These are phyloP conservation scores for Peribatodes rhomboidaria DNA, from an alignment of 2,888 invertebrate species.

Conservation along the genomic window DNA sequence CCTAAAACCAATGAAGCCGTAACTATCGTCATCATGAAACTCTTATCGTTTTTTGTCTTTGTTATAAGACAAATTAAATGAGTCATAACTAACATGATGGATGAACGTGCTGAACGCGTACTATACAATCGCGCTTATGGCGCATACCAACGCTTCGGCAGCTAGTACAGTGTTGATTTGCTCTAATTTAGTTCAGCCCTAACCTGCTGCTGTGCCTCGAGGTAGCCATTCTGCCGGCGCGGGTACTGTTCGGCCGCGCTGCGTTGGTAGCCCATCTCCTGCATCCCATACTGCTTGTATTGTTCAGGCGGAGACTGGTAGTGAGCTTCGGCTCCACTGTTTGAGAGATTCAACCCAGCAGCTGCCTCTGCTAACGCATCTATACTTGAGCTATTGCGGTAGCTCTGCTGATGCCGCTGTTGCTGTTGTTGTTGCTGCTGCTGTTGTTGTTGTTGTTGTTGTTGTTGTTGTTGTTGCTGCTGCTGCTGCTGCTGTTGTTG, in stretches of 20 bases:
- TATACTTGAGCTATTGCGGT: slow-evolving; percentile 33
- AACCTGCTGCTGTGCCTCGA: slow-evolving; percentile 51
- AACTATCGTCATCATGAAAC: too few species aligned
- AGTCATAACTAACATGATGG: too few species aligned
- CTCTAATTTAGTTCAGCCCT: neutral
- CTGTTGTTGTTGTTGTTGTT: slow-evolving; percentile 63
- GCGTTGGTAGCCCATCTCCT: slow-evolving; percentile 36
- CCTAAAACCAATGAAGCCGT: too few species aligned
- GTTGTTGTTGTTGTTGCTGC: slow-evolving; percentile 63
- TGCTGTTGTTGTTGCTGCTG: slow-evolving; percentile 63
- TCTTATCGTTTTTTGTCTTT: too few species aligned
- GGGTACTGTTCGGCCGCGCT: slow-evolving; percentile 66
- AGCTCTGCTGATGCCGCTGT: slow-evolving; percentile 45
- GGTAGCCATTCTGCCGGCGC: slow-evolving; percentile 55
- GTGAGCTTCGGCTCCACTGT: slow-evolving; percentile 25
- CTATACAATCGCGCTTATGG: too few species aligned
- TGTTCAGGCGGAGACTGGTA: slow-evolving; percentile 40
- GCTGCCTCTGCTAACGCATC: slow-evolving; percentile 48
- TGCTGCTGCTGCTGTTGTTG: slow-evolving; percentile 59
- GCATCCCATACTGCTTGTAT: slow-evolving; percentile 37
- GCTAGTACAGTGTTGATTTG: neutral
- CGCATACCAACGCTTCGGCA: too few species aligned
- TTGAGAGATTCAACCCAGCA: slow-evolving; percentile 35
- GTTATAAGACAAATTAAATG: too few species aligned
- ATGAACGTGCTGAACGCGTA: too few species aligned